A percentile compares a stretch with the other conserved stretches of the same genome.
Conservation (phyloP, 2,888 invertebrate species). For the Boloria euphrosyne region DNA sequence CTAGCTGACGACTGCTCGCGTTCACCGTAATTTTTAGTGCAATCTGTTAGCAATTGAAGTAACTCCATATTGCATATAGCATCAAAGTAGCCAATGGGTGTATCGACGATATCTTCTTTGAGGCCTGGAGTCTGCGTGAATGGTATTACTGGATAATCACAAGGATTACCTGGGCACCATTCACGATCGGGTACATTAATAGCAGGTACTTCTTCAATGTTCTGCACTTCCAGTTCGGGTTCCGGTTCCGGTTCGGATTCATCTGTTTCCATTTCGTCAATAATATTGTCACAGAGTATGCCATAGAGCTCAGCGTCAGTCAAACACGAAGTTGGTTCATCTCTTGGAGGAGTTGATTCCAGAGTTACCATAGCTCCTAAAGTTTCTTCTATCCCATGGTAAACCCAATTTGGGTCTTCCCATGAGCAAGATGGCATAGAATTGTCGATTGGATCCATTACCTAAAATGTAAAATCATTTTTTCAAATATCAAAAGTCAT, state of each 20-base stretch:
- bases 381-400: constrained; percentile 13
- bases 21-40: constrained; percentile 11
- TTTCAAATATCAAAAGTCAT: too few relatives aligned
- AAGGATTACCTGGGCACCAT: constrained; percentile 33
- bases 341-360: not conserved
- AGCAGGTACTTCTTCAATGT: constrained; percentile 19
- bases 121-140: constrained; percentile 34
- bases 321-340: not conserved
- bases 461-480: not conserved
- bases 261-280: constrained; percentile 29
- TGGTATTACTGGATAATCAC: constrained; percentile 21
- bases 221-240: constrained; percentile 22
- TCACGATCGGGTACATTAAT: constrained; percentile 18
- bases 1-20: not conserved
- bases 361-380: not conserved
- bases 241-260: constrained; percentile 24
- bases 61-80: constrained; percentile 34
- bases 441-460: constrained; percentile 30
- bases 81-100: constrained; percentile 37
- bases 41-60: constrained; percentile 30
- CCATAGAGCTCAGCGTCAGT: constrained; percentile 26
- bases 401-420: constrained; percentile 32
- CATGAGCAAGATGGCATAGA: constrained; percentile 35
- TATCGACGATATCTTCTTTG: constrained; percentile 36
- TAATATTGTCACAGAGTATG: constrained; percentile 28